phyloP scores from a whole-genome alignment of 2,797 vertebrate genomes.

The Orestias chungarensis region DNA sequence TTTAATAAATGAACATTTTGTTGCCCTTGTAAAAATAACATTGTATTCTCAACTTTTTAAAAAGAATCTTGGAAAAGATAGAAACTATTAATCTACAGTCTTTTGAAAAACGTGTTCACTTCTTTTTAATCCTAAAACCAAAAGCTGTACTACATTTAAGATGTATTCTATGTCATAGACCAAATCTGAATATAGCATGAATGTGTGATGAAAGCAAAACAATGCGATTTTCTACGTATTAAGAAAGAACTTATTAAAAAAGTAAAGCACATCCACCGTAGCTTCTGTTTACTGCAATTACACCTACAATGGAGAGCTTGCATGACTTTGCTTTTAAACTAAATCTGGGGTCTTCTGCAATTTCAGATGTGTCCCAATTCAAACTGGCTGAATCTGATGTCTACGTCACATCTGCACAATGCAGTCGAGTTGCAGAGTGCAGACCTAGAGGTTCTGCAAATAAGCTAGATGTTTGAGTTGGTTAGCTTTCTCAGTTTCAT shows the following conservation, averaged over 20 bases:
- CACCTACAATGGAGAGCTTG: neutral
- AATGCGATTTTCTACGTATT: neutral
- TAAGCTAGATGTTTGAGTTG: neutral
- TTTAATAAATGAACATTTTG: neutral
- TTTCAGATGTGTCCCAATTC: neutral
- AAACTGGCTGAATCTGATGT: neutral
- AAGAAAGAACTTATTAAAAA: no score
- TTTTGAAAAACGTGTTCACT: neutral
- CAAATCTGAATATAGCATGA: neutral
- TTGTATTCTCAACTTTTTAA: neutral
- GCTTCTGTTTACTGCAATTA: neutral
- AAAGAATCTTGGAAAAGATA: neutral
- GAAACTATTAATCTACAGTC: neutral
- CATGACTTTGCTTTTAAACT: neutral
- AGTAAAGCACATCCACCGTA: no score
- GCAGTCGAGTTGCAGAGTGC: neutral
- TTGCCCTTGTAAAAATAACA: neutral
- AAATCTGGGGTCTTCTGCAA: neutral
- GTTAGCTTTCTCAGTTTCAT: no score
- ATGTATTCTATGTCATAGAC: neutral
- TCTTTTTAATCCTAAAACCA: neutral
- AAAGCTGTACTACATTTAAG: neutral
- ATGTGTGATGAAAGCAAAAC: neutral
- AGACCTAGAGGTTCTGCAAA: neutral
- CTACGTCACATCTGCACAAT: neutral